Conservation (phyloP, 2,113 vertebrate genomes). For the Tychaedon coryphoeus region DNA sequence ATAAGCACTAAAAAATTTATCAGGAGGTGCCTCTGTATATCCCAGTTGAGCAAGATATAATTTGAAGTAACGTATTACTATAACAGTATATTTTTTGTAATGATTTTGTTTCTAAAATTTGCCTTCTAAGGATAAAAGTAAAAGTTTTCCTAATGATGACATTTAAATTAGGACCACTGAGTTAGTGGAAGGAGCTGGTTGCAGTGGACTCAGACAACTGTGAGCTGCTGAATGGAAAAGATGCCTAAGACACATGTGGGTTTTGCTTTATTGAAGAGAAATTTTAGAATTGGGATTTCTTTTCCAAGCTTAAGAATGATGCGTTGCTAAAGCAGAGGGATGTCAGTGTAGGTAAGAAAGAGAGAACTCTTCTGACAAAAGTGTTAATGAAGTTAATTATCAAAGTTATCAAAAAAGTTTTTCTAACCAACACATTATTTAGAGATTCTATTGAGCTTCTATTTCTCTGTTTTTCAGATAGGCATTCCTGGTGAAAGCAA, state of each 20-base stretch:
- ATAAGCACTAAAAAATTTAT: not conserved
- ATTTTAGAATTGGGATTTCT: not conserved
- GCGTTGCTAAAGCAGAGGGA: not conserved
- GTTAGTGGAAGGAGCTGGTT: not conserved
- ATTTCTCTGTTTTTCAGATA: not conserved
- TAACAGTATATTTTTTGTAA: not conserved
- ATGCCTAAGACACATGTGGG: accelerated
- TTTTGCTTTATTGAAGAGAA: not conserved
- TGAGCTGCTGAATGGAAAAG: not conserved
- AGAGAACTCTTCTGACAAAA: not conserved
- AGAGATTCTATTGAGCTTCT: not conserved
- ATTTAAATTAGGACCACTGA: not conserved
- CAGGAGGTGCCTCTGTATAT: not conserved
- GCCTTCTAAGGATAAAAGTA: not conserved
- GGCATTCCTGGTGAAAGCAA: not conserved
- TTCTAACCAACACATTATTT: not conserved
- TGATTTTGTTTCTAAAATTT: not conserved
- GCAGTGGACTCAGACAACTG: not conserved
- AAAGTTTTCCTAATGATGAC: not conserved
- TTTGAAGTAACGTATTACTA: not conserved
- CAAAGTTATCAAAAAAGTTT: not conserved
- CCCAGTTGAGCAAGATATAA: not conserved
- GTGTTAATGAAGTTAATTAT: not conserved
- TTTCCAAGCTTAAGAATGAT: not conserved
- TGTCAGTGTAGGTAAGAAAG: not conserved